Evolutionary conservation across 1,140 invertebrate species (phyloP).

Genomic region (Leptoteleia sp.): DNA sequence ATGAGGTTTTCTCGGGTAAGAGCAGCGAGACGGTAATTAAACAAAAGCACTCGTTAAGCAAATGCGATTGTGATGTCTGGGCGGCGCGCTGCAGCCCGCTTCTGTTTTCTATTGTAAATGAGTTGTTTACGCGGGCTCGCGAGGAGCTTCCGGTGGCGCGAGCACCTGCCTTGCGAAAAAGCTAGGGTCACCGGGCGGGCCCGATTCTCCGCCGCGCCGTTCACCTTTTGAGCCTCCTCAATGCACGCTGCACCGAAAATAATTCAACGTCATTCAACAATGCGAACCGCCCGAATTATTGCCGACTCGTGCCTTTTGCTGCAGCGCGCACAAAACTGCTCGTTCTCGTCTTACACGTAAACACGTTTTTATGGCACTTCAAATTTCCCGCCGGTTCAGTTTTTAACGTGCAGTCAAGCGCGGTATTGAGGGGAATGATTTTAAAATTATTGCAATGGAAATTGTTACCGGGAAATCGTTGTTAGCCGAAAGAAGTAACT

Average conservation of each 20-base stretch:
- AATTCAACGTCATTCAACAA: background rate
- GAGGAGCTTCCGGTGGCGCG: slow-evolving; percentile 18
- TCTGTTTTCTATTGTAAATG: slow-evolving; percentile 40
- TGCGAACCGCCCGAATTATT: background rate
- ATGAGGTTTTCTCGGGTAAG: slow-evolving; percentile 14
- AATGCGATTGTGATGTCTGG: slow-evolving; percentile 35
- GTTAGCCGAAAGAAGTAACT: no score
- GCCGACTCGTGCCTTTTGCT: no score
- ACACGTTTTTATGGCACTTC: no score
- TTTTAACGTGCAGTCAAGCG: no score
- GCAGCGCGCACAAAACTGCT: no score
- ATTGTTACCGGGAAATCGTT: no score
- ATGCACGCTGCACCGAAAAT: slow-evolving; percentile 16
- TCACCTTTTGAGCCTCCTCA: slow-evolving; percentile 1
- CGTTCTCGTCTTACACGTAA: no score
- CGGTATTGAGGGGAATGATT: no score
- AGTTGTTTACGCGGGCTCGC: slow-evolving; percentile 31
- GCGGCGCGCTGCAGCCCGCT: background rate
- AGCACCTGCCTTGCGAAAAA: slow-evolving; percentile 38
- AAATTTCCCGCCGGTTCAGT: no score
- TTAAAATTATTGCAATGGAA: no score
- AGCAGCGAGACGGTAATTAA: slow-evolving; percentile 29
- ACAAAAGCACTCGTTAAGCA: slow-evolving; percentile 42
- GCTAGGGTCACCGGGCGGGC: slow-evolving; percentile 24
- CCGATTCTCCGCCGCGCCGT: slow-evolving; percentile 8